These are phyloP conservation scores for Clepsis dumicolana DNA, from an alignment of 2,888 invertebrate species.

Conservation along the genomic window DNA sequence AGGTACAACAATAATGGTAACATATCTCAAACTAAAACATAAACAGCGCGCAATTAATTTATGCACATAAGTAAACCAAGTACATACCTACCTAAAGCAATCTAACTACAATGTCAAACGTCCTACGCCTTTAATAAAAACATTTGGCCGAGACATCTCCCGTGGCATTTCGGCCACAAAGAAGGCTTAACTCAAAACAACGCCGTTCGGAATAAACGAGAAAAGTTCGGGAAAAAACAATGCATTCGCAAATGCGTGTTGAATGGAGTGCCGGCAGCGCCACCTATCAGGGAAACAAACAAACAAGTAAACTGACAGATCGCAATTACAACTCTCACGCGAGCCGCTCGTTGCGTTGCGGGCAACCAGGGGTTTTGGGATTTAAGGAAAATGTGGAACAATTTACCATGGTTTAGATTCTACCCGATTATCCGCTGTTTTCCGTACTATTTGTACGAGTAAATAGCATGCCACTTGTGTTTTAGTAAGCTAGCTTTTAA, in stretches of 20 bases:
- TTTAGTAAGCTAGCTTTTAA: no score
- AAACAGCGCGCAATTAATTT: no score
- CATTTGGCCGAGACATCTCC: constrained; percentile 9
- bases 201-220: constrained; percentile 37
- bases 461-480: not conserved
- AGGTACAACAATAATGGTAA: no score
- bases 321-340: constrained; percentile 45
- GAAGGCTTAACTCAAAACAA: constrained; percentile 19
- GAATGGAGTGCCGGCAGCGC: constrained; percentile 33
- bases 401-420: not conserved
- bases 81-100: not conserved
- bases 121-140: constrained; percentile 14
- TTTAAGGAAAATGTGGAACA: not conserved
- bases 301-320: constrained; percentile 44
- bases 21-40: no score
- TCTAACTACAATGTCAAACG: not conserved
- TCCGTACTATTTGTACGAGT: not conserved
- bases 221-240: constrained; percentile 45
- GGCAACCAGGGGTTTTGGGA: constrained; percentile 21
- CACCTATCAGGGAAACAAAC: constrained; percentile 42
- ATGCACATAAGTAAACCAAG: no score
- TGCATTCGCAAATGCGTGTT: constrained; percentile 36
- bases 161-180: constrained; percentile 27
- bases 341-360: constrained; percentile 37
- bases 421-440: not conserved